These are phyloP conservation scores for Eonycteris spelaea DNA, from an alignment of 2,113 vertebrate species.

Conservation along the genomic window DNA sequence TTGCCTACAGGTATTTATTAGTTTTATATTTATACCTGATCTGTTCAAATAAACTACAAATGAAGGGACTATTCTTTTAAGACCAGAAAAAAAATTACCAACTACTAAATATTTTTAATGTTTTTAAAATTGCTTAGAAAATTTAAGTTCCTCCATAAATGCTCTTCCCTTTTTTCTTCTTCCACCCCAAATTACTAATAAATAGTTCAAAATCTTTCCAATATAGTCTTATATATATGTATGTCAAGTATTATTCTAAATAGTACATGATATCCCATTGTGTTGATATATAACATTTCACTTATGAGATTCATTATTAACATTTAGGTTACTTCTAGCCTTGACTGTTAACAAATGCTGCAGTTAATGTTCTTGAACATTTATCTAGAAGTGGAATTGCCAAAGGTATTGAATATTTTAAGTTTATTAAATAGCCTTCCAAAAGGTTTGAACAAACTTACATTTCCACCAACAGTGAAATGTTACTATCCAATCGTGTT, in stretches of 20 bases:
- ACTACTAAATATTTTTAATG: neutral
- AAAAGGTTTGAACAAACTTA: slow-evolving; percentile 8
- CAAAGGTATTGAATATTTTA: neutral
- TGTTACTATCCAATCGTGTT: neutral
- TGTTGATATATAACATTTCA: neutral
- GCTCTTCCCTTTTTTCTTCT: neutral
- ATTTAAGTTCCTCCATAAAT: neutral
- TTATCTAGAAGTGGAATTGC: neutral
- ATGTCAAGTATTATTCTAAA: neutral
- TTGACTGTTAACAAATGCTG: neutral
- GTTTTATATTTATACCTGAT: neutral
- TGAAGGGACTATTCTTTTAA: neutral
- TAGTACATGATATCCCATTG: neutral
- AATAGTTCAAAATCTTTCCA: neutral
- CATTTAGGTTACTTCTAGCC: neutral
- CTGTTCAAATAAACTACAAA: neutral
- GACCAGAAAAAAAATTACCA: neutral
- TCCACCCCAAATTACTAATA: neutral
- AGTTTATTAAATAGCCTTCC: neutral
- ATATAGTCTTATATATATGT: neutral
- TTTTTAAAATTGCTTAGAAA: slow-evolving; percentile 19
- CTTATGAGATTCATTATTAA: neutral
- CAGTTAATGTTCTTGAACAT: neutral
- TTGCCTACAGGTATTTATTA: neutral
- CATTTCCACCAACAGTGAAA: neutral